Evolutionary conservation across 2,113 vertebrate species (phyloP), one percentile per base, ranked within the genome.

Genomic region (Siniperca knerii): DNA sequence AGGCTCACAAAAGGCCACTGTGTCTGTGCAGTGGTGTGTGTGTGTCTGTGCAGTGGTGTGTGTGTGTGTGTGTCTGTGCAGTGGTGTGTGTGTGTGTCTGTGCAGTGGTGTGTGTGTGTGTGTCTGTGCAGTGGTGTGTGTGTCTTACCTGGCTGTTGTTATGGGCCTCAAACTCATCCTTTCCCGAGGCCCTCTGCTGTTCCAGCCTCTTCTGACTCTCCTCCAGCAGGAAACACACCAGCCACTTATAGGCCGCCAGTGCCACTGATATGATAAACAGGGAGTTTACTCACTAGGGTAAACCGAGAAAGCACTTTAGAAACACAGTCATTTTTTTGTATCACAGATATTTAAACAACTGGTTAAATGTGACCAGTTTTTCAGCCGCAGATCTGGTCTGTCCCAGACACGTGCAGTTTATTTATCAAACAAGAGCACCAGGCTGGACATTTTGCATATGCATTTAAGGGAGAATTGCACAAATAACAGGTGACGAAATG

Each of bases 221-320:
- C 44, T 0, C 93, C 61, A 99, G 96, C 69, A 98, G 94, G 91
- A 98, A 98, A 84, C 98, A 98, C 73, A 99, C 96, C 81, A 99
- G 89, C 98, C 98, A 99, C 89, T 92, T 95, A 73, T 97, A 99
- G 0, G 97, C 98, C 3, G 93, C 96, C 94, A 99, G 83, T 2
- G 96, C 76, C 61, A 96, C 98, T 99, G 78, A 3, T 29, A 29
- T 40, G 11, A 81, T 4, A 69, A 25, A 21, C 37, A 68, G 20
- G 25, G 6, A 10, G n/a, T 0, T 52, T 4, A 37, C 54, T 64
- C 8, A 64, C 7, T 2, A 54, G 23, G 42, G 15, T 62, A 10
- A 18, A 66, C 11, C 50, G 23, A 75, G 16, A 58, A 75, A 20
- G 6, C 20, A 20, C 44, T 25, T 9, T 40, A 13, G 33, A 33